phyloP scores from a whole-genome alignment of 2,888 invertebrate species.

The Agrilus biguttatus region DNA sequence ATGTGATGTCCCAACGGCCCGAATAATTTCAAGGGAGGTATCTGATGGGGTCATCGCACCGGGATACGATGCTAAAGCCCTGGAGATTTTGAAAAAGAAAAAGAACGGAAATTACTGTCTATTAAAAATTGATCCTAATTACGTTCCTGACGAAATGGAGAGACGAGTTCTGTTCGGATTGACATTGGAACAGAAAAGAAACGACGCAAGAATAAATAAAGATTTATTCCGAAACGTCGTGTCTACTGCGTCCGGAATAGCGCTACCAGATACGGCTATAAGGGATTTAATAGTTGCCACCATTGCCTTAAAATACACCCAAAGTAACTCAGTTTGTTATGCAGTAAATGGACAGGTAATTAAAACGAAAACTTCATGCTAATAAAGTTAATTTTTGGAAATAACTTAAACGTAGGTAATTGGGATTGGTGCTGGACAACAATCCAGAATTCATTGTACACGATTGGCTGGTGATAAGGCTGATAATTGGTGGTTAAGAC shows the following conservation, averaged over 20 bases:
- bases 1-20: conserved; percentile 84
- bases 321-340: conserved; percentile 96
- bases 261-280: conserved; percentile 56
- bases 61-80: conserved; percentile 69
- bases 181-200: conserved; percentile 74
- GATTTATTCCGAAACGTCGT: conserved; percentile 72
- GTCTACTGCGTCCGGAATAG: conserved; percentile 40
- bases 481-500: conserved; percentile 94
- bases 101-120: conserved; percentile 88
- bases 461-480: conserved; percentile 94
- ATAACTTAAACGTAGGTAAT: conserved; percentile 30
- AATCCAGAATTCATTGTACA: conserved; percentile 96
- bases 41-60: conserved; percentile 99
- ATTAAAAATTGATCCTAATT: conserved; percentile 72
- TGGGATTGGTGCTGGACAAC: conserved; percentile 98
- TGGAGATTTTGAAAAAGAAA: conserved; percentile 81
- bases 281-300: conserved; percentile 91
- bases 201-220: conserved; percentile 70
- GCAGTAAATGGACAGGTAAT: conserved; percentile 77
- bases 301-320: conserved; percentile 92
- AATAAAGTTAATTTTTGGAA: neutral
- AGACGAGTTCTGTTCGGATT: conserved; percentile 73
- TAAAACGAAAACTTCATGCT: conserved; percentile 34
- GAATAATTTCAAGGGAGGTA: conserved; percentile 83
- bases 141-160: conserved; percentile 69